Conservation (phyloP, 2,888 invertebrate genomes). For the Cosmopolites sordidus region DNA sequence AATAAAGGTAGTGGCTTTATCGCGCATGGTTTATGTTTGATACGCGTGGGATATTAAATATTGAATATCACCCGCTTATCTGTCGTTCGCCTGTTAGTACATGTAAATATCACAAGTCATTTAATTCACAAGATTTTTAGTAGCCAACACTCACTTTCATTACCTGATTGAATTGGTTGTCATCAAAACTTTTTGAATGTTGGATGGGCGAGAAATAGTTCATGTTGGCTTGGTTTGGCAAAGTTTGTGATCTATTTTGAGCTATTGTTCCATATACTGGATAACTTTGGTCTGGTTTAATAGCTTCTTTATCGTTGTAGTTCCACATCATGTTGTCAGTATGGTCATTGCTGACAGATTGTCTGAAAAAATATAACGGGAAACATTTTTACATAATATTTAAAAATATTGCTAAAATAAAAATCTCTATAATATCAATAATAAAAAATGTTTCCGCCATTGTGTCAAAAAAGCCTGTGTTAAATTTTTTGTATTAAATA, state of each 20-base stretch:
- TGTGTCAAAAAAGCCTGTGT: too few species aligned
- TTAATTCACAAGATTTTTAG: neutral
- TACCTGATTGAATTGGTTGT: slow-evolving; percentile 37
- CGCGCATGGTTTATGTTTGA: too few species aligned
- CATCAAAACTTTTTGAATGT: slow-evolving; percentile 40
- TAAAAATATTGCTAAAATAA: too few species aligned
- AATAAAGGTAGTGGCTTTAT: too few species aligned
- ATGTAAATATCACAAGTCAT: too few species aligned
- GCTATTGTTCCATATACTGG: slow-evolving; percentile 36
- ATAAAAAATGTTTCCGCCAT: too few species aligned
- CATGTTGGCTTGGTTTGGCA: slow-evolving; percentile 28
- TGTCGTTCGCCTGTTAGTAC: too few species aligned
- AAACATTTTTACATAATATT: too few species aligned
- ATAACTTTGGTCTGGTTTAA: slow-evolving; percentile 47
- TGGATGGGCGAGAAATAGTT: slow-evolving; percentile 39
- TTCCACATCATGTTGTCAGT: slow-evolving; percentile 29
- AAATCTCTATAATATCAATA: too few species aligned
- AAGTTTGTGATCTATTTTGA: slow-evolving; percentile 35
- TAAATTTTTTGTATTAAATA: too few species aligned
- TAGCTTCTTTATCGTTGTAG: slow-evolving; percentile 35
- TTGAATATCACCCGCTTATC: too few species aligned
- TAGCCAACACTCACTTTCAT: neutral
- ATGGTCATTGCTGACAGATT: slow-evolving; percentile 32
- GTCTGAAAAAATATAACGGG: neutral
- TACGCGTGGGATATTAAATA: neutral